These are phyloP conservation scores for Parauchenoglanis ngamensis DNA, from an alignment of 2,797 vertebrate genomes.

Conservation along the genomic window DNA sequence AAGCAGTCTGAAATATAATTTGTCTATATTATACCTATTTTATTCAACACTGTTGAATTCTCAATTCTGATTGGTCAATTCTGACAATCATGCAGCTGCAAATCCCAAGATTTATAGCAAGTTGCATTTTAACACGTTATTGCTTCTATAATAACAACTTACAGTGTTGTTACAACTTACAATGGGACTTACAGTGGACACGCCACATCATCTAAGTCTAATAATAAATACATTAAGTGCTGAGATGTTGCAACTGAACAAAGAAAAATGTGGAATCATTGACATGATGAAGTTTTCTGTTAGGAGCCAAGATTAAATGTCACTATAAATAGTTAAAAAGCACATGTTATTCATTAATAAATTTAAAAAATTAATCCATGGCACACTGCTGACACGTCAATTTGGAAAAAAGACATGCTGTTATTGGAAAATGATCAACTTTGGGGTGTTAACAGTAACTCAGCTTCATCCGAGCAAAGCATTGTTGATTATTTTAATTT, in stretches of 20 bases:
- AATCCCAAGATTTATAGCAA: not conserved
- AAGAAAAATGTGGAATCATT: not conserved
- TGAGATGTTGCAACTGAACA: not conserved
- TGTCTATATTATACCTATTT: not conserved
- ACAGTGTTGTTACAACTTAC: no score
- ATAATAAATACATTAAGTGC: not conserved
- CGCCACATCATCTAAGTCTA: not conserved
- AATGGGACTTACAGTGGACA: not conserved
- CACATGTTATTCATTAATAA: not conserved
- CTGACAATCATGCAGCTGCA: not conserved
- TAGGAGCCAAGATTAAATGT: not conserved
- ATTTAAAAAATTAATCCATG: not conserved
- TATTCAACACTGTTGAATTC: not conserved
- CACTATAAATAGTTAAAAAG: not conserved
- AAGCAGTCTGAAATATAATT: not conserved
- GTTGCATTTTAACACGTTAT: not conserved
- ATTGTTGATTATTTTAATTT: not conserved
- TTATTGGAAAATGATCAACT: not conserved
- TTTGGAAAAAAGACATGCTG: not conserved
- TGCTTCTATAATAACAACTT: not conserved
- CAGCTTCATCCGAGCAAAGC: not conserved
- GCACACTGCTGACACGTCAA: not conserved
- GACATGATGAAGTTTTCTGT: not conserved
- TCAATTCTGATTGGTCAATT: not conserved
- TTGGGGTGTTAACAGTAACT: not conserved